Percentiles rank a stretch among this genome's conserved stretches.
These are phyloP conservation scores for Platynereis dumerilii DNA, from an alignment of 2,888 invertebrate genomes.

Conservation along the genomic window DNA sequence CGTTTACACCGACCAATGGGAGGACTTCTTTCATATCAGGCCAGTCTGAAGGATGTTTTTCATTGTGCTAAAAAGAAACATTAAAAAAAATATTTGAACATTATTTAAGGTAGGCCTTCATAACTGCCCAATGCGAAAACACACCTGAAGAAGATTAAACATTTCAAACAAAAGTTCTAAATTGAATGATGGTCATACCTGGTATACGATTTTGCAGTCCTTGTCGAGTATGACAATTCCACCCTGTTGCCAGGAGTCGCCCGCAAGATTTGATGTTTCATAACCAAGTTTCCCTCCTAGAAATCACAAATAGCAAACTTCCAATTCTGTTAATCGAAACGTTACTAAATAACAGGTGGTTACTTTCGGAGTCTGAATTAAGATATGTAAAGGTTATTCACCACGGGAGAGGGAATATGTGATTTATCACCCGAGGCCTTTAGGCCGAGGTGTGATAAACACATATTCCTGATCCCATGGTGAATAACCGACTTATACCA, in stretches of 20 bases:
- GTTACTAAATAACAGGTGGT: too few relatives aligned
- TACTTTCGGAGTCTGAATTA: too few relatives aligned
- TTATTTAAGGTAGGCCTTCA: background rate
- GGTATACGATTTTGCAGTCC: slow-evolving; percentile 22
- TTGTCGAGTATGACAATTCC: slow-evolving; percentile 33
- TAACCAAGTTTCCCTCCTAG: slow-evolving; percentile 32
- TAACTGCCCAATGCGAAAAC: too few relatives aligned
- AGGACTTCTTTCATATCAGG: slow-evolving; percentile 33
- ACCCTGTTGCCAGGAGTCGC: slow-evolving; percentile 37
- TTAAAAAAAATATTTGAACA: background rate
- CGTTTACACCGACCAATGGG: slow-evolving; percentile 27
- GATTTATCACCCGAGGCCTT: too few relatives aligned
- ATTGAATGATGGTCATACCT: slow-evolving; percentile 19
- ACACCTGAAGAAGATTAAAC: background rate
- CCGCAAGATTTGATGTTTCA: slow-evolving; percentile 32
- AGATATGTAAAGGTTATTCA: too few relatives aligned
- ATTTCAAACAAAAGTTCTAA: background rate
- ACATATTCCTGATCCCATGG: too few relatives aligned
- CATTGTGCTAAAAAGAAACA: slow-evolving; percentile 28
- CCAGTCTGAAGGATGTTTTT: slow-evolving; percentile 37
- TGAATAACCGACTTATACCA: too few relatives aligned
- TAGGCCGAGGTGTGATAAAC: too few relatives aligned
- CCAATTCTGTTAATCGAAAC: too few relatives aligned
- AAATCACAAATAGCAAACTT: background rate
- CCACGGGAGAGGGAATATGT: too few relatives aligned